A percentile compares a stretch with the other conserved stretches of the same genome.
Conservation (phyloP, 2,797 vertebrate genomes). For the Myotis vivesi region DNA sequence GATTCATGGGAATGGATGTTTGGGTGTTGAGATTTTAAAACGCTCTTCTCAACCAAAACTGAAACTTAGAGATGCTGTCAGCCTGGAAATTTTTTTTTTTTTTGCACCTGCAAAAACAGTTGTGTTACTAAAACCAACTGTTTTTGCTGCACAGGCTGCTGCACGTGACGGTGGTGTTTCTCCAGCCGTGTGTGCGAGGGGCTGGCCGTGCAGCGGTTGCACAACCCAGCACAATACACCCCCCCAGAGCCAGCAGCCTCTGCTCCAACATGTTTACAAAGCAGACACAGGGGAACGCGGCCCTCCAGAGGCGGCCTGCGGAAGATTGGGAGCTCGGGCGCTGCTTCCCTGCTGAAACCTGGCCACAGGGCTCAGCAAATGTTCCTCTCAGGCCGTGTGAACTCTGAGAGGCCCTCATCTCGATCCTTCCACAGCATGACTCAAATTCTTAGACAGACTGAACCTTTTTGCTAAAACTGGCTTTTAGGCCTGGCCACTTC, state of each 20-base stretch:
- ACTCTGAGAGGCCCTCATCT: neutral
- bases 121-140: neutral
- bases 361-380: neutral
- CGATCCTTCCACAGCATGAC: neutral
- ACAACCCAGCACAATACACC: neutral
- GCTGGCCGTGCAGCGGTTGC: neutral
- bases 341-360: neutral
- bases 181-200: neutral
- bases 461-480: constrained; percentile 6
- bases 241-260: neutral
- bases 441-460: constrained; percentile 49
- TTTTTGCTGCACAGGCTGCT: neutral
- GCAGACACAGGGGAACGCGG: constrained; percentile 7
- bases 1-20: neutral
- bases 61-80: constrained; percentile 69
- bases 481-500: constrained; percentile 71
- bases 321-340: neutral
- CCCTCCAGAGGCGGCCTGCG: neutral
- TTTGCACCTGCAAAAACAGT: constrained; percentile 48
- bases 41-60: constrained; percentile 59
- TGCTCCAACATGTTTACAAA: neutral
- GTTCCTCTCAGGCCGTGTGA: neutral
- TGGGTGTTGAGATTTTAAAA: constrained; percentile 23
- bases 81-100: neutral
- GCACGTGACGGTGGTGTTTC: neutral